These are phyloP conservation scores for Ceratina japonica DNA, from an alignment of 1,140 invertebrate genomes.

Conservation along the genomic window DNA sequence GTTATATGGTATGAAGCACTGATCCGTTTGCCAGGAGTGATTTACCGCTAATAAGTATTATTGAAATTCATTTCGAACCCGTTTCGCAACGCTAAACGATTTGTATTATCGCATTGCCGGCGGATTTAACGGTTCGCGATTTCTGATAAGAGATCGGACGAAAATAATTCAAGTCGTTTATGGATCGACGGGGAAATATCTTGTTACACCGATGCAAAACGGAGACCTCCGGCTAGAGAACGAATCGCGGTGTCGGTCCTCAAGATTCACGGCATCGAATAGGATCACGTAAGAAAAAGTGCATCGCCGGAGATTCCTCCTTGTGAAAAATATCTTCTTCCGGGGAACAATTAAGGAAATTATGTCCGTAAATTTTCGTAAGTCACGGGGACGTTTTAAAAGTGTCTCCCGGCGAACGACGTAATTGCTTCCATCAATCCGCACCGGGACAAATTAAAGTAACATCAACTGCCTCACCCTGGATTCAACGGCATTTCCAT, in stretches of 20 bases:
- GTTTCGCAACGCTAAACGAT: constrained; percentile 1
- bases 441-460: constrained; percentile 70
- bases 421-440: constrained; percentile 76
- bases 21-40: constrained; percentile 21
- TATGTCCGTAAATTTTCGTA: constrained; percentile 73
- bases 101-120: constrained; percentile 4
- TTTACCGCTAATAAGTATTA: constrained; percentile 33
- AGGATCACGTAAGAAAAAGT: constrained; percentile 37
- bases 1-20: constrained; percentile 1
- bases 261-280: constrained; percentile 26
- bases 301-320: constrained; percentile 27
- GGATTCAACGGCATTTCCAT: constrained; percentile 62
- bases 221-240: constrained; percentile 3
- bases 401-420: constrained; percentile 64
- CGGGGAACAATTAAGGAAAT: constrained; percentile 75
- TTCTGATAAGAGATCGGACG: background rate
- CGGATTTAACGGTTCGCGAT: background rate
- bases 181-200: background rate
- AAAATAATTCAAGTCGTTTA: background rate
- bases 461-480: constrained; percentile 51
- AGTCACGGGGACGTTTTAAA: constrained; percentile 67
- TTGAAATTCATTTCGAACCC: constrained; percentile 27
- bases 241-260: too few relatives aligned
- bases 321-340: constrained; percentile 68
- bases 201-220: constrained; percentile 2